A percentile compares a stretch with the other conserved stretches of the same genome.
Conservation (phyloP, 2,113 vertebrate species). For the Prionailurus viverrinus region DNA sequence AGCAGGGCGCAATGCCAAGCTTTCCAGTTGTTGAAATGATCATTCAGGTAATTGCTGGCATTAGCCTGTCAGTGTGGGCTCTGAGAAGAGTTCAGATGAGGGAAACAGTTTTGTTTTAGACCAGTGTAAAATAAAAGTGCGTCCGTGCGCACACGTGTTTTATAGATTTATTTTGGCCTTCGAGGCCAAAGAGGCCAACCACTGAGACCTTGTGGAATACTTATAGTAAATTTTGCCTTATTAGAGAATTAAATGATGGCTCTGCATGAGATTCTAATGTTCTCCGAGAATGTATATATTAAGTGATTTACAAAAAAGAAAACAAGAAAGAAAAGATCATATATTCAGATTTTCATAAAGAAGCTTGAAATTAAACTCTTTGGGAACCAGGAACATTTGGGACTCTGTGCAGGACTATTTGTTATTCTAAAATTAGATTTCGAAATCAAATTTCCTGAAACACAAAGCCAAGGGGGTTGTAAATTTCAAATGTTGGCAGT, state of each 20-base stretch:
- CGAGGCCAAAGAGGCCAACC: neutral
- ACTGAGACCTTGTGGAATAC: neutral
- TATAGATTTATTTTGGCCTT: constrained; percentile 1
- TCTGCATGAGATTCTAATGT: neutral
- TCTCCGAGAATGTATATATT: neutral
- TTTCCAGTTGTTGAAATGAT: neutral
- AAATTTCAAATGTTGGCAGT: constrained; percentile 54
- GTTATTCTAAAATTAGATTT: constrained; percentile 72
- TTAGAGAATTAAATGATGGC: neutral
- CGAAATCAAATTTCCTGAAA: constrained; percentile 76
- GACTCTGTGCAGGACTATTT: constrained; percentile 28
- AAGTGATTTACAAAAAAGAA: constrained; percentile 44
- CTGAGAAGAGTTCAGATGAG: neutral
- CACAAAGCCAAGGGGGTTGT: constrained; percentile 19
- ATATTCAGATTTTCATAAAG: constrained; percentile 51
- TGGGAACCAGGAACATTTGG: constrained; percentile 36
- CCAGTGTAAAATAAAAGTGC: constrained; percentile 18
- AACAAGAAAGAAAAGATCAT: neutral
- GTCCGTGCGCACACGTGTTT: neutral
- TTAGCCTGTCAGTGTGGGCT: neutral
- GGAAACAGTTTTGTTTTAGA: neutral
- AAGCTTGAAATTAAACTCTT: constrained; percentile 56
- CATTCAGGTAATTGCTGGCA: too few species aligned
- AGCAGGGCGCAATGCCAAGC: neutral
- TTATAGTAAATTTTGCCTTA: neutral